Base-by-base conservation (phyloP, 1,140 invertebrate genomes). In the Panagrolaimus sp. region DNA sequence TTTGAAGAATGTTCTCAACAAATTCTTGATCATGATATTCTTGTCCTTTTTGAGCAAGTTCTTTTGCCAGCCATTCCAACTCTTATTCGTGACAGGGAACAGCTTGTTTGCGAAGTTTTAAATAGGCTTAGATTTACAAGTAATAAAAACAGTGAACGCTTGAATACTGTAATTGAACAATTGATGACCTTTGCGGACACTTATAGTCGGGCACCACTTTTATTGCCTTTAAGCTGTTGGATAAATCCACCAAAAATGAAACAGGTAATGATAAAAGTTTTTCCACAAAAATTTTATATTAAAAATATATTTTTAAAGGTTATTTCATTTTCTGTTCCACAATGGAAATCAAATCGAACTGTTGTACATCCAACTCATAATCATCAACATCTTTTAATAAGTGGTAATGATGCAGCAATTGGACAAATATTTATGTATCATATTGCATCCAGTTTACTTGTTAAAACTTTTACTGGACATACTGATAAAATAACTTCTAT, bases 161-260 rank as follows among this genome's bases (percentile, higher is more conserved):
- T 83, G 43, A 81, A 81, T 65, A 63, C 71, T n/a, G 47, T 81
- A 38, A 76, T 81, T 7, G 79, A 81, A 62, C 72, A 81, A 62
- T 77, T 79, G 15, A 82, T 82, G 80, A 58, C 52, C 2, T 58
- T 48, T 52, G 43, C 83, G 72, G 77, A 81, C 83, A 9, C 81
- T 80, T 70, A 70, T 71, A 67, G 76, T 14, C 69, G 79, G 12
- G 46, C 32, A 45, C 78, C 78, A 28, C 63, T 83, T 43, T 58
- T 82, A n/a, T 78, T 82, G 12, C 80, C 80, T 5, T 62, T 82
- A n/a, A 80, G 82, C 26, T 82, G 80, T 66, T 82, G 80, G 80
- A 81, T 82, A 5, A 55, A 69, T 46, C 80, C 80, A 12, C 80
- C 80, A 4, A 80, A 79, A 63, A 81, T 82, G 71, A 82, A 83